Percentiles rank a stretch among this genome's conserved stretches.
Conservation (phyloP, 2,797 vertebrate species). For the Ceryle rudis region DNA sequence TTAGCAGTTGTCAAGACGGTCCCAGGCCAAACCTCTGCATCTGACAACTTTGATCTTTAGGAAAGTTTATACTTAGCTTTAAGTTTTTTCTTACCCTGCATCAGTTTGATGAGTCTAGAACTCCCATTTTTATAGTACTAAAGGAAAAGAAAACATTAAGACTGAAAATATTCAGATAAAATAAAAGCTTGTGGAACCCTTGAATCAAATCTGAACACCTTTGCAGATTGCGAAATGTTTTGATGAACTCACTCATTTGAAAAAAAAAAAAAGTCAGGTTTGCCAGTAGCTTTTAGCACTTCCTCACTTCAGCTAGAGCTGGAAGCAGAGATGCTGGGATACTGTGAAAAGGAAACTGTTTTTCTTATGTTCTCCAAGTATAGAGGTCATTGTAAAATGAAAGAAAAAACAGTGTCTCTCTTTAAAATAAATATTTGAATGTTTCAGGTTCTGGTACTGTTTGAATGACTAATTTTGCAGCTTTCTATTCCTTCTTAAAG, state of each 20-base stretch:
- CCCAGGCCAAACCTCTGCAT: neutral
- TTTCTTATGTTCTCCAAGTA: neutral
- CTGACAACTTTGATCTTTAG: slow-evolving; percentile 51
- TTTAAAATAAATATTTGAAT: neutral
- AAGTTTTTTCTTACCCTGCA: neutral
- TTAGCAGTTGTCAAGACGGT: slow-evolving; percentile 34
- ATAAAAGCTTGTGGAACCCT: neutral
- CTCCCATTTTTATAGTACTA: neutral
- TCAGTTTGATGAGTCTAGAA: neutral
- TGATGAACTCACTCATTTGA: neutral
- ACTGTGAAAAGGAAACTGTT: neutral
- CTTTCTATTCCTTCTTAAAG: neutral
- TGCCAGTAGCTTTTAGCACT: neutral
- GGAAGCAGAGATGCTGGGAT: neutral
- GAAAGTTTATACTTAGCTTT: neutral
- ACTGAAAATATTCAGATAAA: neutral
- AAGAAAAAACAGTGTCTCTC: neutral
- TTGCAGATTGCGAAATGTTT: neutral
- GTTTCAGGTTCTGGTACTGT: neutral
- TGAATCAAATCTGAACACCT: neutral
- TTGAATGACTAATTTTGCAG: neutral
- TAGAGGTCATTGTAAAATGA: neutral
- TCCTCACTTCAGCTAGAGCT: neutral
- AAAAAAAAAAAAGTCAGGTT: neutral
- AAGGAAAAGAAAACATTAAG: neutral